phyloP scores from a whole-genome alignment of 1,140 invertebrate species.

The Scylla paramamosain region DNA sequence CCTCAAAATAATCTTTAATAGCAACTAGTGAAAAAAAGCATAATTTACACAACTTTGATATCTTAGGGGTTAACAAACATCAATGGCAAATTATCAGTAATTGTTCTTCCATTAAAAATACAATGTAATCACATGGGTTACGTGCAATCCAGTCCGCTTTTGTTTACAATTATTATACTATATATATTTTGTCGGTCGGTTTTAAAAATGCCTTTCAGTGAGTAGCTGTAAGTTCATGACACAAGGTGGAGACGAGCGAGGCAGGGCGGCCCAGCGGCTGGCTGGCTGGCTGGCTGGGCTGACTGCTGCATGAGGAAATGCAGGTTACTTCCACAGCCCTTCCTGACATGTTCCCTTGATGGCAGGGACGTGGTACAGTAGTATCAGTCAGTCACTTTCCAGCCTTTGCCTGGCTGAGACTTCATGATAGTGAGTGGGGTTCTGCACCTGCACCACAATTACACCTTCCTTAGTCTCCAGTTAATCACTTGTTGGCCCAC shows the following conservation, averaged over 20 bases:
- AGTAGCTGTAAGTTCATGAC: background rate
- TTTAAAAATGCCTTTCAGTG: background rate
- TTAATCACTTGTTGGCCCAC: too few species aligned
- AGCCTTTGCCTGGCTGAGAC: too few species aligned
- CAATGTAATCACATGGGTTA: constrained; percentile 40
- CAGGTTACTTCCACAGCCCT: background rate
- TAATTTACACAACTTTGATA: constrained; percentile 66
- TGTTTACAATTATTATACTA: background rate
- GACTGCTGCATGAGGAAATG: too few species aligned
- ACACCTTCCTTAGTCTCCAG: too few species aligned
- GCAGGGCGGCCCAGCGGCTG: background rate
- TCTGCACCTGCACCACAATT: too few species aligned
- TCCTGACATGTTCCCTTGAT: background rate
- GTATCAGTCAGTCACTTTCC: too few species aligned
- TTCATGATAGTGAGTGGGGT: too few species aligned
- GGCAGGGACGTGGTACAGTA: too few species aligned
- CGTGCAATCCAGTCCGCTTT: constrained; percentile 33
- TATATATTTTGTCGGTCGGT: background rate
- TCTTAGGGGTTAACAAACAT: constrained; percentile 62
- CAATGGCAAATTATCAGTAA: constrained; percentile 42
- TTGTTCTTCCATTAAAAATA: constrained; percentile 37
- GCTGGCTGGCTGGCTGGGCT: background rate
- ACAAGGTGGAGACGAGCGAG: background rate
- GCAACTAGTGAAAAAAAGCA: constrained; percentile 70
- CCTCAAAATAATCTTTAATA: constrained; percentile 72